Conservation (phyloP, 2,113 vertebrate genomes). For the Okapia johnstoni region DNA sequence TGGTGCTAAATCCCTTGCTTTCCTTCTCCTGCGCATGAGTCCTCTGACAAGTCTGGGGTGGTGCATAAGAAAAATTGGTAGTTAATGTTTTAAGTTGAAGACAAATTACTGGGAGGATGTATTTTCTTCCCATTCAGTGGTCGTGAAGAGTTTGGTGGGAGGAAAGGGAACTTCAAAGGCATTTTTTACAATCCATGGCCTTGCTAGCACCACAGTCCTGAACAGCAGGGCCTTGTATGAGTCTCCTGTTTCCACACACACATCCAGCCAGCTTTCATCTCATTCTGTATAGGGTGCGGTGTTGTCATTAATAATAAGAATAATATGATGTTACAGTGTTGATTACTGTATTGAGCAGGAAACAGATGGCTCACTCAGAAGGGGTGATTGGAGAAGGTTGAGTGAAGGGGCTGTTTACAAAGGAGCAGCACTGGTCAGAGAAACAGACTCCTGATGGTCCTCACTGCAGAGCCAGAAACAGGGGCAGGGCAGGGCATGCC, state of each 20-base stretch:
- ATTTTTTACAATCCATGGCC: no score
- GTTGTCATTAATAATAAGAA: not conserved
- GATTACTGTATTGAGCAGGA: not conserved
- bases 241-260: not conserved
- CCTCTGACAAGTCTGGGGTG: not conserved
- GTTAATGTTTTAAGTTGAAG: not conserved
- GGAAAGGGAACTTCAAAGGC: not conserved
- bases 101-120: not conserved
- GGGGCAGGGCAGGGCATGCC: no score
- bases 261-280: no score
- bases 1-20: not conserved
- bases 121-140: not conserved
- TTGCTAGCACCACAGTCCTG: rapidly evolving
- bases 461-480: not conserved
- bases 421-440: not conserved
- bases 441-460: rapidly evolving
- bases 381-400: not conserved
- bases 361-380: not conserved
- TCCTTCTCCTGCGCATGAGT: not conserved
- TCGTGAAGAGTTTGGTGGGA: not conserved
- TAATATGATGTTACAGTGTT: not conserved
- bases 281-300: not conserved
- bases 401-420: not conserved
- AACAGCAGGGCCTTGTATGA: rapidly evolving
- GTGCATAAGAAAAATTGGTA: not conserved